Evolutionary conservation across 2,113 vertebrate genomes (phyloP).

Genomic region (Synodontis membranacea): DNA sequence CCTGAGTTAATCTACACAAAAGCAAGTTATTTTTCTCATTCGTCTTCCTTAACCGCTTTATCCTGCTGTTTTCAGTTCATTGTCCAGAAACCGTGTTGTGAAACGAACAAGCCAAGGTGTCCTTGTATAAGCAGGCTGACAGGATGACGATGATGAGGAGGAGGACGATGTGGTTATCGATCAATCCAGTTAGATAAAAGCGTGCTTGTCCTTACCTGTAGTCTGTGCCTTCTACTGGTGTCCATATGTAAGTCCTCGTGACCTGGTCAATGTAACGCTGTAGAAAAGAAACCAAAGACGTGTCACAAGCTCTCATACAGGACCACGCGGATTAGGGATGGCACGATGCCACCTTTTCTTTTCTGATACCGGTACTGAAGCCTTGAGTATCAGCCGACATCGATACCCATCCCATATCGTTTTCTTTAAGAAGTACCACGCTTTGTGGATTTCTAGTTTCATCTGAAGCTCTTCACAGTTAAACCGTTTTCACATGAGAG

Average conservation of each 20-base stretch:
- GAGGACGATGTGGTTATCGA: not conserved
- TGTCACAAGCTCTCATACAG: not conserved
- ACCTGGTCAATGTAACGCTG: constrained; percentile 96
- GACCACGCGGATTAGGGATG: not conserved
- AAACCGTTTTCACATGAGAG: not conserved
- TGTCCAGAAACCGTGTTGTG: not conserved
- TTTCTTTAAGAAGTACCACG: not conserved
- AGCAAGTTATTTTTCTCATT: not conserved
- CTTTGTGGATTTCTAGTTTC: not conserved
- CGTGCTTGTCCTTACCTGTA: constrained; percentile 82
- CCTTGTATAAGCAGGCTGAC: not conserved
- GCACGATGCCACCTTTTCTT: not conserved
- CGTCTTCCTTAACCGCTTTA: not conserved
- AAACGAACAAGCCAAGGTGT: not conserved
- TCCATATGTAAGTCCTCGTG: constrained; percentile 91
- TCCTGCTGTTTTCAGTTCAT: not conserved
- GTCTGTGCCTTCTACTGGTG: constrained; percentile 91
- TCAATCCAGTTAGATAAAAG: not conserved
- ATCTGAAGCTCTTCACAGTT: not conserved
- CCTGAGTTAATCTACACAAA: not conserved
- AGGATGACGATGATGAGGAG: constrained; percentile 5
- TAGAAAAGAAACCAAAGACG: constrained; percentile 34
- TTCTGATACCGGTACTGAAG: not conserved
- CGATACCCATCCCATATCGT: not conserved
- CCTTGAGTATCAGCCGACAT: not conserved